These are phyloP conservation scores for Tragelaphus scriptus DNA, from an alignment of 2,113 vertebrate species.

Conservation along the genomic window DNA sequence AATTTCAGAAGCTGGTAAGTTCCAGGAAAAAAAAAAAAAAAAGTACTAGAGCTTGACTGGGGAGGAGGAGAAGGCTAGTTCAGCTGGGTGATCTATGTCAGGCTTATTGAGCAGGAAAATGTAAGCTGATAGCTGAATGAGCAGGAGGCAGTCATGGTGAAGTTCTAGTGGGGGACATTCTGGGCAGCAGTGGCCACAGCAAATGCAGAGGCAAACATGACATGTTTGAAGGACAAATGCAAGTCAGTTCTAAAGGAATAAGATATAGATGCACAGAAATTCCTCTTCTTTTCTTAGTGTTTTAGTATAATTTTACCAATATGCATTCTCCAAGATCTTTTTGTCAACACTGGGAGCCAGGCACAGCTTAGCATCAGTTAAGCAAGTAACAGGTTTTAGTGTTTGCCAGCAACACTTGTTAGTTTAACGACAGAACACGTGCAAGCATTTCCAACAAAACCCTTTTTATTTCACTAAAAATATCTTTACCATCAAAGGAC, in stretches of 20 bases:
- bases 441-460: not conserved
- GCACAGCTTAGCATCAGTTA: not conserved
- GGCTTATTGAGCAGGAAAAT: not conserved
- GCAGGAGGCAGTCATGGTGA: not conserved
- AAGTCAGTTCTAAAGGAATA: not conserved
- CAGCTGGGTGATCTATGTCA: not conserved
- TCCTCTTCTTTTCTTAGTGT: not conserved
- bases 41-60: not conserved
- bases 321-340: not conserved
- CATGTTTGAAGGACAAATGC: not conserved
- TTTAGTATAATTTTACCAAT: not conserved
- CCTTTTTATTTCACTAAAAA: not conserved
- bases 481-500: not conserved
- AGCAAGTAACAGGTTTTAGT: not conserved
- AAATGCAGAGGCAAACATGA: not conserved
- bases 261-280: not conserved
- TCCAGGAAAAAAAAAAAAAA: not conserved
- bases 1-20: not conserved
- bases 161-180: not conserved
- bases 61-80: not conserved
- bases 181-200: not conserved
- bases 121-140: not conserved
- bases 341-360: not conserved
- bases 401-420: not conserved
- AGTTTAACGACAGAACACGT: not conserved